A percentile compares a stretch with the other conserved stretches of the same genome.
These are phyloP conservation scores for Thomomys bottae DNA, from an alignment of 2,113 vertebrate species.

Conservation along the genomic window DNA sequence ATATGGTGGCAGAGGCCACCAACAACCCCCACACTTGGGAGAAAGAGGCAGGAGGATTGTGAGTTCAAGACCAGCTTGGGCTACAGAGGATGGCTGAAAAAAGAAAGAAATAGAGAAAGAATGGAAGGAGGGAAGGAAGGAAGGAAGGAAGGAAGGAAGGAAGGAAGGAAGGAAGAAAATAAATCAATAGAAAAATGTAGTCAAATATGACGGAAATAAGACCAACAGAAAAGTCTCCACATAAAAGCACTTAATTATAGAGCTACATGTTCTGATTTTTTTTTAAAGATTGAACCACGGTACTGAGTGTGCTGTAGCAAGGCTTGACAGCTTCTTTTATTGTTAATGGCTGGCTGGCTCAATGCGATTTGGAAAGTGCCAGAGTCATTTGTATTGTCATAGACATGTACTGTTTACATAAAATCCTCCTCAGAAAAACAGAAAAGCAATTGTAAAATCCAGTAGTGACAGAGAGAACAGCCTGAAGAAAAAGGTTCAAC, in stretches of 20 bases:
- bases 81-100: not conserved
- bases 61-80: not conserved
- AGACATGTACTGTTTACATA: constrained; percentile 44
- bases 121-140: not conserved
- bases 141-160: not conserved
- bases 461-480: not conserved
- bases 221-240: not conserved
- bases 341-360: not conserved
- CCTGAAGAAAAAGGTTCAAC: not conserved
- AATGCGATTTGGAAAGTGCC: not conserved
- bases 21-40: not conserved
- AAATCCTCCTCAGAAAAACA: constrained; percentile 22
- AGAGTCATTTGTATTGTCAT: not conserved
- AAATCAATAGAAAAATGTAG: not conserved
- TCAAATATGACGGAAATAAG: constrained; percentile 14
- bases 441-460: not conserved
- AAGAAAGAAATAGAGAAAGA: not conserved
- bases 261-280: not conserved
- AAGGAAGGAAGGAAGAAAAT: not conserved
- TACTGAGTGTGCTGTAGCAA: not conserved
- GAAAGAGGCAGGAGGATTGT: not conserved
- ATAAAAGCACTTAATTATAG: not conserved
- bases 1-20: no score
- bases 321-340: constrained; percentile 31
- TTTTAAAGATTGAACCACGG: not conserved